Percentiles rank a stretch among this genome's conserved stretches.
phyloP scores from a whole-genome alignment of 2,888 invertebrate genomes.

The Hypolimnas misippus region DNA sequence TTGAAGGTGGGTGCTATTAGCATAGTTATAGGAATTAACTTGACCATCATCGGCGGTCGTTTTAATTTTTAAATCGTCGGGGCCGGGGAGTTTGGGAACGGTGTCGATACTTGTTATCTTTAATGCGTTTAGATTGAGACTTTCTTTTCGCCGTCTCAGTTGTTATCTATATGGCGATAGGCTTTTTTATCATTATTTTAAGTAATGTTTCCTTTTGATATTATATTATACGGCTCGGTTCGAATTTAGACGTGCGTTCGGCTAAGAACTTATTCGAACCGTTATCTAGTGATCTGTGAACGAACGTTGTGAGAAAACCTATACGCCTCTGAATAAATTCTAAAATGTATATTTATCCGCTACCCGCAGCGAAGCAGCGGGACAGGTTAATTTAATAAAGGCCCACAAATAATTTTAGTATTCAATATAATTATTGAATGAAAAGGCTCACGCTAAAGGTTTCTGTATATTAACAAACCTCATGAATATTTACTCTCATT shows the following conservation, averaged over 20 bases:
- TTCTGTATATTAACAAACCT: slow-evolving; percentile 14
- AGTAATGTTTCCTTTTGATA: slow-evolving; percentile 15
- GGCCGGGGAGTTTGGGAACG: slow-evolving; percentile 31
- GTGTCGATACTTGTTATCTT: slow-evolving; percentile 36
- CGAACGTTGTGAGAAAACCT: slow-evolving; percentile 21
- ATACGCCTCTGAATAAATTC: slow-evolving; percentile 28
- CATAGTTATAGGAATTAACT: slow-evolving; percentile 81
- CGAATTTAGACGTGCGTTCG: background rate
- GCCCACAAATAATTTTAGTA: slow-evolving; percentile 30
- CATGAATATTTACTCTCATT: slow-evolving; percentile 11
- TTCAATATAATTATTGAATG: slow-evolving; percentile 31
- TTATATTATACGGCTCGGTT: background rate
- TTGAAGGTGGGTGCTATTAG: slow-evolving; percentile 80
- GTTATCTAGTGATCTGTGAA: slow-evolving; percentile 15
- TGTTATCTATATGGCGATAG: slow-evolving; percentile 16
- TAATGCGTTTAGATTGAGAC: slow-evolving; percentile 37
- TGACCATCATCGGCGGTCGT: slow-evolving; percentile 75
- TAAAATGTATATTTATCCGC: slow-evolving; percentile 23
- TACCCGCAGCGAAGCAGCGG: slow-evolving; percentile 32
- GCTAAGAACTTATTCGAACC: background rate
- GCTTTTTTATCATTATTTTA: slow-evolving; percentile 21
- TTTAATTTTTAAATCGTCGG: slow-evolving; percentile 71
- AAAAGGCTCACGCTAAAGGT: slow-evolving; percentile 25
- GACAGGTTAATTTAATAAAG: slow-evolving; percentile 34
- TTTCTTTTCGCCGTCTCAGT: slow-evolving; percentile 9